These are phyloP conservation scores for Eledone cirrhosa DNA, from an alignment of 2,888 invertebrate genomes.

Conservation along the genomic window DNA sequence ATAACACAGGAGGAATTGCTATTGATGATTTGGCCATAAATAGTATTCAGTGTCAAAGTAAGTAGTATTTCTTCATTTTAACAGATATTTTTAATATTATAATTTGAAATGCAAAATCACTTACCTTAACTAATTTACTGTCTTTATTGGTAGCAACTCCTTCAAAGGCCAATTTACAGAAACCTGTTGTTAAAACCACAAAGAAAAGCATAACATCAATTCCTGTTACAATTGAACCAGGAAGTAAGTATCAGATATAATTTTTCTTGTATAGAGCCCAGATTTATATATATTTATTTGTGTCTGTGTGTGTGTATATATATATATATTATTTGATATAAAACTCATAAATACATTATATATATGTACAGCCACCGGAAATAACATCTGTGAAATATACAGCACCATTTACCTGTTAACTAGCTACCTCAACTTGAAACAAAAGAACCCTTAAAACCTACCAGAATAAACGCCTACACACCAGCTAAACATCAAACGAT, in stretches of 20 bases:
- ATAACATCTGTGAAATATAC: too few species aligned
- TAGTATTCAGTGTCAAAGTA: conserved; percentile 43
- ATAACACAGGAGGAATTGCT: background rate
- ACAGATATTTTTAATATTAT: background rate
- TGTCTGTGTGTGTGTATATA: background rate
- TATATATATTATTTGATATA: too few species aligned
- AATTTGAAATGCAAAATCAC: background rate
- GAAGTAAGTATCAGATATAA: background rate
- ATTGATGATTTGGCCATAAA: conserved; percentile 33
- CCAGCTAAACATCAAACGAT: too few species aligned
- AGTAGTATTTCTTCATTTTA: conserved; percentile 32
- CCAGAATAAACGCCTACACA: too few species aligned
- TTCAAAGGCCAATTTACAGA: conserved; percentile 31
- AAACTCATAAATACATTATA: too few species aligned
- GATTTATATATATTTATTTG: background rate
- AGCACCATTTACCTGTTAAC: too few species aligned
- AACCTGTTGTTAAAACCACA: conserved; percentile 27
- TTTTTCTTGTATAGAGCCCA: background rate
- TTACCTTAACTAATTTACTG: background rate
- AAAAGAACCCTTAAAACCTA: too few species aligned
- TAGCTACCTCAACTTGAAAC: too few species aligned
- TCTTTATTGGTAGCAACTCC: conserved; percentile 37
- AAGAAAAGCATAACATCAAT: conserved; percentile 32
- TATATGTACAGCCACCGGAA: too few species aligned
- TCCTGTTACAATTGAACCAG: conserved; percentile 30